Base-by-base conservation (phyloP, 2,113 vertebrate genomes). In the Formicarius rufipectus region DNA sequence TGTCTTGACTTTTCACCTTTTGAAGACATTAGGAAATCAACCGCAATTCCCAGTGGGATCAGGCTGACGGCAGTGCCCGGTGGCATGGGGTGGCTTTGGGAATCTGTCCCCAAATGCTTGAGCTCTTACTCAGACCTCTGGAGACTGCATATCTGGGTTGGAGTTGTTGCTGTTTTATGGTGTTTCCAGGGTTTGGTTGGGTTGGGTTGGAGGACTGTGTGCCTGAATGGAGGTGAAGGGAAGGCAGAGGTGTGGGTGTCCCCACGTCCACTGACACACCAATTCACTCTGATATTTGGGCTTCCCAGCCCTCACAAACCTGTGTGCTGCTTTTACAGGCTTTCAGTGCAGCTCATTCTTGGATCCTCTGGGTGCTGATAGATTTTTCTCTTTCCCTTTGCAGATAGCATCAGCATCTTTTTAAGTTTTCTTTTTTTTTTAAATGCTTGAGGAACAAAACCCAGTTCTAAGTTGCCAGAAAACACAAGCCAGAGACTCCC, bases 391-490 rank as follows among this genome's bases (percentile, higher is more conserved):
- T 87, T 95, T 90, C 77, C 59, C 23, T 92, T 96, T 93, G 59
- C 97, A 97, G 97, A 96, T 98, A 98, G 88, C 94, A 89, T 44
- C 82, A 80, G 4, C 62, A 11, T 4, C 5, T 21, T 60, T 56
- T 66, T 58, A 2, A 59, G 37, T 44, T 3, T 35, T 40, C 44
- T 27, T 56, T 27, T 56, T 42, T 84, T 81, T 78, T 75, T 40
- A 28, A 77, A 94, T 4, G 59, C 72, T 63, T 2, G 1, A 85
- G 76, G 86, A 94, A 88, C 23, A 94, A 96, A n/a, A 94, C 33
- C 30, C 93, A 96, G 89, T 97, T 97, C 95, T 96, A 97, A 95
- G 78, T 97, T 98, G 97, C 97, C 97, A 98, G 97, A 97, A 96
- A 96, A 95, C 87, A 90, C 63, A 95, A 95, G 80, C 96, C 96